Base-by-base conservation (phyloP, 2,113 vertebrate genomes). In the Nothoprocta pentlandii region DNA sequence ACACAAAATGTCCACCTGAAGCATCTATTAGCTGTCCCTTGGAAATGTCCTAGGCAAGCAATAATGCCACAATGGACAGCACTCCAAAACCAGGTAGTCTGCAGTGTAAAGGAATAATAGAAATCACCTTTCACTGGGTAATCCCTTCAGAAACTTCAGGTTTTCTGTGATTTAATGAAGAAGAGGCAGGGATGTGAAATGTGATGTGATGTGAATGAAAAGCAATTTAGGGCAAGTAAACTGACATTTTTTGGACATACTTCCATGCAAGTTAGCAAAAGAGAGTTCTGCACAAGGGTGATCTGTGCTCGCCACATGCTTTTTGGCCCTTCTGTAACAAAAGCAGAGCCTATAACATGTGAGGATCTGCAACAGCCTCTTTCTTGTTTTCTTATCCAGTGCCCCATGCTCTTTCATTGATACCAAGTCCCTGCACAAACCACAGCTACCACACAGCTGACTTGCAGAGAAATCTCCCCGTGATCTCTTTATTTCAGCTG, bases 51-150 rank as follows among this genome's bases (percentile, higher is more conserved):
- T 73, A 66, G 25, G 25, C 36, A 83, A 69, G 19, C 14, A 64
- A 49, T 28, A 53, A 0, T 1, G 0, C 4, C 10, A 16, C 9
- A 25, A 62, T 25, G 19, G 30, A 16, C 9, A 80, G 7, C 19
- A 4, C 5, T 34, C 15, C 1, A 11, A 69, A 73, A 30, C 2
- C 34, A 81, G 10, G 3, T 20, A 36, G 0, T 2, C 4, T 4
- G 3, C 23, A 10, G 26, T n/a, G 36, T 12, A 80, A 80, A 64
- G 10, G 16, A 19, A 12, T 44, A 64, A 61, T 79, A 63, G 85
- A 89, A 92, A 82, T 23, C 20, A 28, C 10, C 11, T 51, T 58
- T 82, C 46, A 26, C 6, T 67, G 28, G 25, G 2, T 7, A 8
- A 46, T 7, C 6, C 19, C 47, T 34, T 56, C 23, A 77, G 30